phyloP scores from a whole-genome alignment of 2,888 invertebrate genomes.

The Caenorhabditis auriculariae region DNA sequence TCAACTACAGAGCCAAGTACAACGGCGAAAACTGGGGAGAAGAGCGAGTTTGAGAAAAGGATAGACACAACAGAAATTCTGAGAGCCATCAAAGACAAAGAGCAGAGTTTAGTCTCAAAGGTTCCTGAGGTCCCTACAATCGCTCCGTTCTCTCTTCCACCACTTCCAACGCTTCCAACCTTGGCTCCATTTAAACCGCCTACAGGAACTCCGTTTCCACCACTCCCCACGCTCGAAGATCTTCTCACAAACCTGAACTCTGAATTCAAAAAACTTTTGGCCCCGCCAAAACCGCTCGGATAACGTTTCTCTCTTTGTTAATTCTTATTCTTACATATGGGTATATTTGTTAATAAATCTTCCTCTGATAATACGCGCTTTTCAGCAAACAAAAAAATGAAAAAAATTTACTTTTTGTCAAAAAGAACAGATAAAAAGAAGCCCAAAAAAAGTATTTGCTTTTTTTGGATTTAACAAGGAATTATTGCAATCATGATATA shows the following conservation, averaged over 20 bases:
- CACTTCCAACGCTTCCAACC: constrained; percentile 27
- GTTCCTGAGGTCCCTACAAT: constrained; percentile 23
- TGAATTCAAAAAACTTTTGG: constrained; percentile 24
- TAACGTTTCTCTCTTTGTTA: constrained; percentile 4
- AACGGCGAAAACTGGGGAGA: constrained; percentile 18
- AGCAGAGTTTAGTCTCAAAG: background rate
- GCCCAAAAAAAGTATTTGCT: no score
- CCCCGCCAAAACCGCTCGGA: constrained; percentile 15
- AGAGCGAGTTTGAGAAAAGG: no score
- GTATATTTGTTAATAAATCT: background rate
- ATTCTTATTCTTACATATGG: constrained; percentile 1
- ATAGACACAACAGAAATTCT: no score
- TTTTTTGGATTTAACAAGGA: no score
- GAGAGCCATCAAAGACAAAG: constrained; percentile 7
- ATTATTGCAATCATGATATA: no score
- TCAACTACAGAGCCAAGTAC: no score
- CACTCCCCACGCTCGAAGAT: constrained; percentile 27
- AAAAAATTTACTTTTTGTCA: no score
- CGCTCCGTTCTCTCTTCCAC: constrained; percentile 22
- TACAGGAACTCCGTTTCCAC: constrained; percentile 16
- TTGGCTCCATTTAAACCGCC: constrained; percentile 13
- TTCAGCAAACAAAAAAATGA: no score
- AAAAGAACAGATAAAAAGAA: no score
- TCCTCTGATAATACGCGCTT: no score
- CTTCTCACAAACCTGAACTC: constrained; percentile 22